Evolutionary conservation across 2,888 invertebrate species (phyloP).

Genomic region (Phrixothrix hirtus): DNA sequence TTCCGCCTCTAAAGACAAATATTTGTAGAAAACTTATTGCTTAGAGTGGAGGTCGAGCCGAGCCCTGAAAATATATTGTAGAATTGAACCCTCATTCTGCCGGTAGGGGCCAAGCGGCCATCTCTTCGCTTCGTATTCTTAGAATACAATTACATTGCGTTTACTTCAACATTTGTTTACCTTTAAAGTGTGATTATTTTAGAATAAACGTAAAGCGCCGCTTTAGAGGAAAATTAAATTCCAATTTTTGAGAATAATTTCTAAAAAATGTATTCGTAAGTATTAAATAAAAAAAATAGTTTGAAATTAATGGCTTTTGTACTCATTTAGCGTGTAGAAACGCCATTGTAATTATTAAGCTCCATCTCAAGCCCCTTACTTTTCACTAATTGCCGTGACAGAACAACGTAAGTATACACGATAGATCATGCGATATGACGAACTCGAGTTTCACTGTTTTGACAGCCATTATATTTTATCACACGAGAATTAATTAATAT

Average conservation of each 20-base stretch:
- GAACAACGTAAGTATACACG: slow-evolving; percentile 35
- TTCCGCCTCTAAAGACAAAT: slow-evolving; percentile 43
- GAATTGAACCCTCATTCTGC: slow-evolving; percentile 26
- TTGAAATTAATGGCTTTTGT: slow-evolving; percentile 28
- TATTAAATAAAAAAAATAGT: slow-evolving; percentile 3
- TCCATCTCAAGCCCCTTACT: slow-evolving; percentile 38
- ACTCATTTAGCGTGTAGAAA: slow-evolving; percentile 46
- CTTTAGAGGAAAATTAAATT: too few relatives aligned
- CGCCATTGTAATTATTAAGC: slow-evolving; percentile 45
- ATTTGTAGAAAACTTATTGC: slow-evolving; percentile 46
- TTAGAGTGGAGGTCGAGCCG: slow-evolving; percentile 39
- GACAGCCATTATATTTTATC: slow-evolving; percentile 31
- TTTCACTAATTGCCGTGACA: slow-evolving; percentile 50
- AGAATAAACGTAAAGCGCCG: too few relatives aligned
- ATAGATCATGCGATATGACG: slow-evolving; percentile 31
- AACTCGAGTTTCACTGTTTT: slow-evolving; percentile 30
- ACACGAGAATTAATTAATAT: slow-evolving; percentile 29
- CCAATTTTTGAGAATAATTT: too few relatives aligned
- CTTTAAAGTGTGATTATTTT: slow-evolving; percentile 7
- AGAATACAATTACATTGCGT: slow-evolving; percentile 1
- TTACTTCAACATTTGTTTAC: slow-evolving; percentile 14
- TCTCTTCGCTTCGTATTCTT: slow-evolving; percentile 8
- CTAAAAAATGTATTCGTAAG: not conserved
- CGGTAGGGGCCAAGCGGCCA: slow-evolving; percentile 22
- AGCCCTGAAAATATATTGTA: slow-evolving; percentile 18